Evolutionary conservation across 2,797 vertebrate species (phyloP).

Genomic region (Acridotheres tristis): DNA sequence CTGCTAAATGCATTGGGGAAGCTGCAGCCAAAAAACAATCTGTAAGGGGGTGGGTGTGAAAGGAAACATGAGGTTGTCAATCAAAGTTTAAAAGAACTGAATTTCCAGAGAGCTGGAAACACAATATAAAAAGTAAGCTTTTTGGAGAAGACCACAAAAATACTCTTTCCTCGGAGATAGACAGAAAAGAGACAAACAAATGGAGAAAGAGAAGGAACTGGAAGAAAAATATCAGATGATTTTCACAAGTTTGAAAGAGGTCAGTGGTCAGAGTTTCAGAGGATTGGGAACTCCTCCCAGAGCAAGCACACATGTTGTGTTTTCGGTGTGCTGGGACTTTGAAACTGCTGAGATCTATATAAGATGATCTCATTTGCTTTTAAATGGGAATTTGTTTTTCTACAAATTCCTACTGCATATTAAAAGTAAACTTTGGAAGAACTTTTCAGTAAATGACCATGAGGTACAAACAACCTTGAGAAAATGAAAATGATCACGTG

Average conservation of each 20-base stretch:
- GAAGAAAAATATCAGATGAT: not conserved
- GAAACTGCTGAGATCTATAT: not conserved
- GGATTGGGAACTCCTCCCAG: not conserved
- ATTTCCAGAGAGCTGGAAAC: conserved; percentile 20
- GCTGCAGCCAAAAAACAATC: conserved; percentile 25
- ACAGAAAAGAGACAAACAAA: not conserved
- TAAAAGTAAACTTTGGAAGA: not conserved
- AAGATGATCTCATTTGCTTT: not conserved
- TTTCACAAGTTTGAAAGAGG: not conserved
- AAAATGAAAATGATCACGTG: not conserved
- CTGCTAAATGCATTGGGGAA: not conserved
- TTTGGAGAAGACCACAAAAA: not conserved
- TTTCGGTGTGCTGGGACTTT: not conserved
- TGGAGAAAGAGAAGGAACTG: not conserved
- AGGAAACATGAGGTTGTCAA: conserved; percentile 52
- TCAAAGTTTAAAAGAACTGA: conserved; percentile 26
- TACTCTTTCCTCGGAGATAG: not conserved
- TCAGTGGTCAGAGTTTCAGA: not conserved
- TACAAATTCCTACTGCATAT: not conserved
- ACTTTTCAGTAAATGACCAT: not conserved
- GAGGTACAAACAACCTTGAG: not conserved
- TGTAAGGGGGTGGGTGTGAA: conserved; percentile 42
- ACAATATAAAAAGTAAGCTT: not conserved
- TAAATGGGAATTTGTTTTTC: not conserved
- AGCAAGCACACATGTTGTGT: rapidly evolving